phyloP scores from a whole-genome alignment of 2,797 vertebrate genomes.

The Hirundo rustica region DNA sequence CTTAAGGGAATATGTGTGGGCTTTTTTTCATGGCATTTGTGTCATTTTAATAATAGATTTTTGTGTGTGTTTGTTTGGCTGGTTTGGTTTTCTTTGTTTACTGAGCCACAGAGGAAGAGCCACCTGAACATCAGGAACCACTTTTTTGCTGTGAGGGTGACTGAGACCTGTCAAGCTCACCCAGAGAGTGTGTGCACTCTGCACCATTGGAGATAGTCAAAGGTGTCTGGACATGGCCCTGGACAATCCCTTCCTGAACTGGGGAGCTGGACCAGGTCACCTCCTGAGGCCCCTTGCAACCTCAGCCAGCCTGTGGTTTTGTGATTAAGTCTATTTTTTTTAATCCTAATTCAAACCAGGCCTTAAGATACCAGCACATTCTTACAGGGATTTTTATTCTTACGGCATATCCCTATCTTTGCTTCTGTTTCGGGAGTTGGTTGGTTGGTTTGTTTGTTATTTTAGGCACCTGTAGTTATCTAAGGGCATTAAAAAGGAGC shows the following conservation, averaged over 20 bases:
- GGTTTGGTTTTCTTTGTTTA: not conserved
- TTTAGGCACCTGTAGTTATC: not conserved
- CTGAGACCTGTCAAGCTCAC: rapidly evolving
- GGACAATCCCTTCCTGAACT: not conserved
- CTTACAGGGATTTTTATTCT: not conserved
- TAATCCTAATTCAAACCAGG: not conserved
- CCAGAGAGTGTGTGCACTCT: not conserved
- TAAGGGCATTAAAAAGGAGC: not conserved
- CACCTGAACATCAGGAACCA: not conserved
- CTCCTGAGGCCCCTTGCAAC: not conserved
- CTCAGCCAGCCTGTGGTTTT: not conserved
- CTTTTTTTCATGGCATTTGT: not conserved
- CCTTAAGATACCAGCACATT: not conserved
- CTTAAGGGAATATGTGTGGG: not conserved
- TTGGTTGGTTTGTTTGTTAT: not conserved
- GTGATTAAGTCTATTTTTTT: not conserved
- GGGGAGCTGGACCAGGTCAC: not conserved
- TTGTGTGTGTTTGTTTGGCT: not conserved
- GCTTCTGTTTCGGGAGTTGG: not conserved
- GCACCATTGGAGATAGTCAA: not conserved
- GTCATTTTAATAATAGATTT: not conserved
- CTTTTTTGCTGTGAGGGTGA: not conserved
- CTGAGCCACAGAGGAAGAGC: not conserved
- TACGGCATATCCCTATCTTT: rapidly evolving
- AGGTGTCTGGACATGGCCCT: not conserved